phyloP scores from a whole-genome alignment of 1,140 invertebrate genomes.

The Drosophila sulfurigaster region DNA sequence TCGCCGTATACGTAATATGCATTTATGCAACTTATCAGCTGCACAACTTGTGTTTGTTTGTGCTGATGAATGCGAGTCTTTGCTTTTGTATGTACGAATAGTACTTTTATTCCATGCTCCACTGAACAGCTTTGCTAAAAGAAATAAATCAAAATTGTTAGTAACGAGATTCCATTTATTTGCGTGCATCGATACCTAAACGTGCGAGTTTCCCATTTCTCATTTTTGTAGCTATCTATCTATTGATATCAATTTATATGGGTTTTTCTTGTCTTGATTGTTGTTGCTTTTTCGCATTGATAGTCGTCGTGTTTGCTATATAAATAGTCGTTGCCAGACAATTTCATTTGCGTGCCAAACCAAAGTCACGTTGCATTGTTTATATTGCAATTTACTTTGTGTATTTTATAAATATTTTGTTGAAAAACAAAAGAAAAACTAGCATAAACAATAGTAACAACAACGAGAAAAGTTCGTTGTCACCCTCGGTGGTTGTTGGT shows the following conservation, averaged over 20 bases:
- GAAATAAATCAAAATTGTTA: constrained; percentile 50
- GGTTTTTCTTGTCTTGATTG: constrained; percentile 21
- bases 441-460: not conserved
- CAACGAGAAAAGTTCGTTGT: constrained; percentile 16
- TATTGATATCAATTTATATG: constrained; percentile 8
- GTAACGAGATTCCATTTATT: constrained; percentile 34
- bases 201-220: constrained; percentile 17
- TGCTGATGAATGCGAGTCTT: not conserved
- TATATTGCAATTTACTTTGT: constrained; percentile 55
- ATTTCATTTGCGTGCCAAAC: constrained; percentile 64
- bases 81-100: not conserved
- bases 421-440: constrained; percentile 28
- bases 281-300: constrained; percentile 21
- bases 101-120: constrained; percentile 16
- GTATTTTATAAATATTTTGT: constrained; percentile 59
- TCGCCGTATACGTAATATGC: constrained; percentile 55
- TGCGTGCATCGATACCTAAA: constrained; percentile 41
- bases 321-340: constrained; percentile 42
- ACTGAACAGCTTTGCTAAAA: constrained; percentile 30
- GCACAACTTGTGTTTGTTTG: constrained; percentile 1
- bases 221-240: constrained; percentile 19
- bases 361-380: constrained; percentile 65
- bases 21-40: constrained; percentile 36
- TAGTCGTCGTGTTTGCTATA: constrained; percentile 34
- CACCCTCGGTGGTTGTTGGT: not conserved